Conservation (phyloP, 2,888 invertebrate genomes). For the Andrena dorsata region DNA sequence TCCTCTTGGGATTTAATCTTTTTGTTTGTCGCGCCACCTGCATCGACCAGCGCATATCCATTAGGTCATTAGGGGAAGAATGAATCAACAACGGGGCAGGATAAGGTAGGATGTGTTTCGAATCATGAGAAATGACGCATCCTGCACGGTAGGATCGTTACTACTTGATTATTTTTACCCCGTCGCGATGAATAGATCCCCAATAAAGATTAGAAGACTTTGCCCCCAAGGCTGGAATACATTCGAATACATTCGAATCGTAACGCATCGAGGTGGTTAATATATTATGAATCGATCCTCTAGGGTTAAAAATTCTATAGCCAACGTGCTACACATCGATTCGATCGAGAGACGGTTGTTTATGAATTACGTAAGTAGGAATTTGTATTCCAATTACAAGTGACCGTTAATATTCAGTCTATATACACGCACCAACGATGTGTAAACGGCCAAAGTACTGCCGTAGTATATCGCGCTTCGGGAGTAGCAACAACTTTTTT, state of each 20-base stretch:
- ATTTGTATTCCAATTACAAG: background rate
- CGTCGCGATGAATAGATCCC: conserved; percentile 32
- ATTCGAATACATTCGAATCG: conserved; percentile 28
- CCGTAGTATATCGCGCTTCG: background rate
- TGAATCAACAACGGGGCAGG: background rate
- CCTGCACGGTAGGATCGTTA: background rate
- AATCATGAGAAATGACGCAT: background rate
- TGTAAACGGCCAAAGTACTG: too few relatives aligned
- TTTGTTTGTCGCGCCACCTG: background rate
- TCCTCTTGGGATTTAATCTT: background rate
- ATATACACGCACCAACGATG: background rate
- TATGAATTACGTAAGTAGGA: background rate
- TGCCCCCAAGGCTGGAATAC: conserved; percentile 38
- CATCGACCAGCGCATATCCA: background rate
- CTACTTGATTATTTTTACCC: background rate
- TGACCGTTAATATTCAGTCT: background rate
- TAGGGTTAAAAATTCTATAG: background rate
- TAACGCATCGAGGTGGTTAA: background rate
- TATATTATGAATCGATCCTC: conserved; percentile 18
- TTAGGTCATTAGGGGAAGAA: background rate
- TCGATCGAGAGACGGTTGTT: background rate
- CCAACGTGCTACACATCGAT: background rate
- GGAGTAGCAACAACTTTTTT: background rate
- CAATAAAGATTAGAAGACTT: conserved; percentile 10
- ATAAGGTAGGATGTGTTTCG: background rate